A percentile compares a stretch with the other conserved stretches of the same genome.
Conservation (phyloP, 1,140 invertebrate genomes). For the Meloidogyne hapla region DNA sequence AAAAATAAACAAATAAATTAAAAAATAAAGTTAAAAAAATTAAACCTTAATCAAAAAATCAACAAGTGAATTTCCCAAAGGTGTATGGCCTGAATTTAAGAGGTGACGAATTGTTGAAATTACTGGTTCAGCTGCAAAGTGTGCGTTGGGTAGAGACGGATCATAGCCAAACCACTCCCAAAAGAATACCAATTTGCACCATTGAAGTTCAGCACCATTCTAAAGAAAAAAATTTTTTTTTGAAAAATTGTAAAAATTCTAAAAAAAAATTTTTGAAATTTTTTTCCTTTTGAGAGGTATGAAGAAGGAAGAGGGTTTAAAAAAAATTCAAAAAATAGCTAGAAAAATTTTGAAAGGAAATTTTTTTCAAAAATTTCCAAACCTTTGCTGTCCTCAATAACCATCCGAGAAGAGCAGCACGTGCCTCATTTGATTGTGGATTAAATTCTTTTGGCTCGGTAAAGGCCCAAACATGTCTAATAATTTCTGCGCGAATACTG, state of each 20-base stretch:
- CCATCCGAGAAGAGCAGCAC: constrained; percentile 35
- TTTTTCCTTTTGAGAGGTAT: too few relatives aligned
- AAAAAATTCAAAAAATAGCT: background rate
- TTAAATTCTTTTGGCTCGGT: background rate
- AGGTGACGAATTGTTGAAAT: constrained; percentile 31
- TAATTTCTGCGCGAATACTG: constrained; percentile 39
- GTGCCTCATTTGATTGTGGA: constrained; percentile 25
- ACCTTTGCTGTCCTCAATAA: constrained; percentile 32
- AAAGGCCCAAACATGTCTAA: constrained; percentile 38
- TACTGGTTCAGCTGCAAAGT: constrained; percentile 18
- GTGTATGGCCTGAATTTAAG: background rate
- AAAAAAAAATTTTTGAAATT: too few relatives aligned
- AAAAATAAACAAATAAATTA: background rate
- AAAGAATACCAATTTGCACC: constrained; percentile 43
- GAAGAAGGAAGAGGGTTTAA: too few relatives aligned
- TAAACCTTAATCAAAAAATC: constrained; percentile 37
- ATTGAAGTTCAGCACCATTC: constrained; percentile 30
- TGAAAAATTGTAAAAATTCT: too few relatives aligned
- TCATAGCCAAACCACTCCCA: constrained; percentile 49
- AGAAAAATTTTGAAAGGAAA: background rate
- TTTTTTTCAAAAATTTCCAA: background rate
- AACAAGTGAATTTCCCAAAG: constrained; percentile 29
- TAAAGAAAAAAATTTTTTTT: constrained; percentile 19
- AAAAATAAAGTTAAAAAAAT: background rate
- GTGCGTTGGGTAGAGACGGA: background rate